Evolutionary conservation across 2,888 invertebrate species (phyloP).

Genomic region (Cheiracanthium punctorium): DNA sequence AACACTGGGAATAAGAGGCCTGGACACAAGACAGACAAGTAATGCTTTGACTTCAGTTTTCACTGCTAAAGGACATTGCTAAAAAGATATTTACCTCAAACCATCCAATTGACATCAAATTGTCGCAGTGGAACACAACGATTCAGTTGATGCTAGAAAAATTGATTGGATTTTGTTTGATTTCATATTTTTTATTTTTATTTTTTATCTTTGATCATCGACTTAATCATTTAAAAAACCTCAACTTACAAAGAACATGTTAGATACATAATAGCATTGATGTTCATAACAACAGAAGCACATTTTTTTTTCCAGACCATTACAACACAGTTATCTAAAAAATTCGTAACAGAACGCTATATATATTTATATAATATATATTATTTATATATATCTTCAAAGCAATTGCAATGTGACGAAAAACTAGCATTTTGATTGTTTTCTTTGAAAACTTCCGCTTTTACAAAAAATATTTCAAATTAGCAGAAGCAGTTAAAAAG

Average conservation of each 20-base stretch:
- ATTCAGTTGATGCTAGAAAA: constrained; percentile 53
- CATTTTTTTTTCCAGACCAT: constrained; percentile 59
- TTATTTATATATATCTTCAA: constrained; percentile 68
- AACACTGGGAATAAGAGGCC: constrained; percentile 69
- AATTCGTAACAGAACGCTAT: constrained; percentile 64
- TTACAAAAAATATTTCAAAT: constrained; percentile 64
- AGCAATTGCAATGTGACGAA: constrained; percentile 69
- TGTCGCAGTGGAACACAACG: constrained; percentile 63
- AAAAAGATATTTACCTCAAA: constrained; percentile 68
- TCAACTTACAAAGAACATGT: constrained; percentile 62
- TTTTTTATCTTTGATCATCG: constrained; percentile 32
- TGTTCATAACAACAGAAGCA: constrained; percentile 54
- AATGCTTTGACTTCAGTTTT: constrained; percentile 68
- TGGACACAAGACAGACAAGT: constrained; percentile 65
- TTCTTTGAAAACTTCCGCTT: constrained; percentile 68
- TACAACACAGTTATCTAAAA: constrained; percentile 69
- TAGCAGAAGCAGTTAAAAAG: constrained; percentile 67
- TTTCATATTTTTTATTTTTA: neutral
- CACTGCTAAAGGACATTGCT: constrained; percentile 65
- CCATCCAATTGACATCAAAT: constrained; percentile 67
- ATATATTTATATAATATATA: constrained; percentile 69
- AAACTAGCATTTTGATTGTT: constrained; percentile 69
- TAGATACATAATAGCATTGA: constrained; percentile 48
- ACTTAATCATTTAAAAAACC: constrained; percentile 60
- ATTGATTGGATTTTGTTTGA: constrained; percentile 60